Percentiles rank a stretch among this genome's conserved stretches.
These are phyloP conservation scores for Fringilla coelebs DNA, from an alignment of 2,797 vertebrate genomes.

Conservation along the genomic window DNA sequence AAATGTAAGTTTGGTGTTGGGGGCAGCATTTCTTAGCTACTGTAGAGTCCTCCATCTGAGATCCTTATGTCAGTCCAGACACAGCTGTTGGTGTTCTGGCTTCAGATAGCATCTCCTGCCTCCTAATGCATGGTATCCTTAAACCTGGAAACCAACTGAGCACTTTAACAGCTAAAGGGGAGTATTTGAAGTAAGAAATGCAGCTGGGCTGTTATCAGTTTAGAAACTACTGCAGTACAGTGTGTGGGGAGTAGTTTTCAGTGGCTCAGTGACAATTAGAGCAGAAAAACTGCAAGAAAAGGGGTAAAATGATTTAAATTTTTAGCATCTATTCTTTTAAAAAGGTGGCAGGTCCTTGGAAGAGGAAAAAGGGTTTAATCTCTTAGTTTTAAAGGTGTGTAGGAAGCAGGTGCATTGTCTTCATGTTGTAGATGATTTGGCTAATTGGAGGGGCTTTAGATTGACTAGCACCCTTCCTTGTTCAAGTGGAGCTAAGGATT, in stretches of 20 bases:
- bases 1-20: neutral
- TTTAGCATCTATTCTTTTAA: neutral
- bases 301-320: neutral
- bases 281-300: neutral
- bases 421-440: neutral
- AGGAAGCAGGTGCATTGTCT: neutral
- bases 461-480: neutral
- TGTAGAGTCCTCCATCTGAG: neutral
- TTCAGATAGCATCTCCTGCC: neutral
- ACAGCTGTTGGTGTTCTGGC: neutral
- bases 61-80: neutral
- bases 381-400: neutral
- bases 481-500: neutral
- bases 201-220: rapidly evolving
- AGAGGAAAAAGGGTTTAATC: neutral
- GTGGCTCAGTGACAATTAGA: neutral
- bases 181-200: neutral
- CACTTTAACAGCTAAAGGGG: neutral
- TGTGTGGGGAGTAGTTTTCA: neutral
- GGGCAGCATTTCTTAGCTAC: neutral
- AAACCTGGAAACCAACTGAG: neutral
- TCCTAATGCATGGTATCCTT: neutral
- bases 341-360: neutral
- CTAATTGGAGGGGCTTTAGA: neutral
- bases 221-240: neutral